phyloP scores from a whole-genome alignment of 1,140 invertebrate species.

The Cherax quadricarinatus region DNA sequence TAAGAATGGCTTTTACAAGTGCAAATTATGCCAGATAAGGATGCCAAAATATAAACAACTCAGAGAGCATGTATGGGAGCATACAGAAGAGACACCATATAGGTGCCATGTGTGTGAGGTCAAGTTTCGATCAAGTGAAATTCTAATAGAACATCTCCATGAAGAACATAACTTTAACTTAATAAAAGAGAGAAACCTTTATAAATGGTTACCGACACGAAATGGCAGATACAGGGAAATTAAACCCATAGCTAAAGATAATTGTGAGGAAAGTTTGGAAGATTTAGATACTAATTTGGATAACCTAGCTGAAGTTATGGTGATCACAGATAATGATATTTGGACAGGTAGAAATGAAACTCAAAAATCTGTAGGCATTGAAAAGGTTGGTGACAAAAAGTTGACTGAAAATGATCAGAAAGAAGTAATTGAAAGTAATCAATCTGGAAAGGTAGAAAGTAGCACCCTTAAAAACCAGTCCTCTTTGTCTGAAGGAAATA shows the following conservation, averaged over 20 bases:
- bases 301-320: slow-evolving; percentile 59
- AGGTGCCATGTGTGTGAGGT: slow-evolving; percentile 45
- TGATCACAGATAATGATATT: slow-evolving; percentile 50
- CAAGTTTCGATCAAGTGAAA: slow-evolving; percentile 47
- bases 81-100: slow-evolving; percentile 56
- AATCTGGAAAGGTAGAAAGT: neutral
- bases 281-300: slow-evolving; percentile 49
- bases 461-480: neutral
- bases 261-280: slow-evolving; percentile 50
- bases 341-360: slow-evolving; percentile 3
- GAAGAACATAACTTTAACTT: slow-evolving; percentile 8
- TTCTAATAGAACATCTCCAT: slow-evolving; percentile 26
- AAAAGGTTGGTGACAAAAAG: neutral
- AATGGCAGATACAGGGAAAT: slow-evolving; percentile 59
- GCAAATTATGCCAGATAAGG: slow-evolving; percentile 44
- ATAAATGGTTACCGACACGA: slow-evolving; percentile 55
- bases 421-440: neutral
- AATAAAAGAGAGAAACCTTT: slow-evolving; percentile 49
- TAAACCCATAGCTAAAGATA: neutral
- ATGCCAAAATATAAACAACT: slow-evolving; percentile 55
- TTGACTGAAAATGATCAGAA: neutral
- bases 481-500: slow-evolving; percentile 1
- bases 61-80: slow-evolving; percentile 54
- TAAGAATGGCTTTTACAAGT: slow-evolving; percentile 63
- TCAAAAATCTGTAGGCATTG: neutral